Conservation (phyloP, 2,888 invertebrate species). For the Rotaria macrura region DNA sequence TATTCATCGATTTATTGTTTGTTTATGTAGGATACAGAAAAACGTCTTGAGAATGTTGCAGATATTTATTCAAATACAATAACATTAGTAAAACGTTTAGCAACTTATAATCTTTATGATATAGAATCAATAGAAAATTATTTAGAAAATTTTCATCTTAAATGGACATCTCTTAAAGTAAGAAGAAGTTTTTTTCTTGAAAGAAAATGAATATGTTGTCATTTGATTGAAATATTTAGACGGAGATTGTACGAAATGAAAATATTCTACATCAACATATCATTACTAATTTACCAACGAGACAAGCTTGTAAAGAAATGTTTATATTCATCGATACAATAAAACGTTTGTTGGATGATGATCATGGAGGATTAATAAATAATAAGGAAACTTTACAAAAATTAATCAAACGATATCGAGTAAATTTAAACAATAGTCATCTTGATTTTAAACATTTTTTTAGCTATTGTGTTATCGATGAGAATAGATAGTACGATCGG, state of each 20-base stretch:
- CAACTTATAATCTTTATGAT: background rate
- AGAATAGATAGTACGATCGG: no score
- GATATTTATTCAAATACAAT: background rate
- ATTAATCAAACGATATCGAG: slow-evolving; percentile 2
- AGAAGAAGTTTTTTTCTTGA: background rate
- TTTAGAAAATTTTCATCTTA: background rate
- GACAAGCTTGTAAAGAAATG: slow-evolving; percentile 19
- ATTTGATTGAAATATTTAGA: background rate
- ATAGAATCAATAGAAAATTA: background rate
- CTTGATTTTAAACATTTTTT: no score
- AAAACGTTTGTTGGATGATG: background rate
- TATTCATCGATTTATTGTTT: background rate
- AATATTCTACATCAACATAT: slow-evolving; percentile 10
- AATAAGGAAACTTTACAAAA: slow-evolving; percentile 1
- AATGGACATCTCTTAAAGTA: background rate
- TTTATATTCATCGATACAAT: background rate
- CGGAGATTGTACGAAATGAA: background rate
- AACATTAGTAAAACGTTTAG: background rate
- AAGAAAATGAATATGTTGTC: background rate
- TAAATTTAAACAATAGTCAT: background rate
- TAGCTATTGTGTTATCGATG: no score
- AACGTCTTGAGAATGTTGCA: background rate
- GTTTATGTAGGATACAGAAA: background rate
- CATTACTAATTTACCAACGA: background rate
- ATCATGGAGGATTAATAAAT: background rate